These are phyloP conservation scores for Melanargia galathea DNA, from an alignment of 2,888 invertebrate species.

Conservation along the genomic window DNA sequence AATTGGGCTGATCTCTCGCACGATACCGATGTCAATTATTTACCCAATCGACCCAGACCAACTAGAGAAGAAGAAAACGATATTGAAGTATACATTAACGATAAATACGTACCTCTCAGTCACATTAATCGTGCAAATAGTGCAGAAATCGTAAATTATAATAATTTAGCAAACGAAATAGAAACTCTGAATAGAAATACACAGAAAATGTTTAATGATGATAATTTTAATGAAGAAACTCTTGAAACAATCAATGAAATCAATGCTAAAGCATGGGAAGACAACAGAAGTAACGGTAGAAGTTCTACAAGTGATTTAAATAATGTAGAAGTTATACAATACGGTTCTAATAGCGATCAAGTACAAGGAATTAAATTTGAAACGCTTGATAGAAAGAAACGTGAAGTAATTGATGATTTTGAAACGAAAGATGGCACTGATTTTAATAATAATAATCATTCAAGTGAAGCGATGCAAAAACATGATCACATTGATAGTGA, in stretches of 20 bases:
- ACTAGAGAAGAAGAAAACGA: slow-evolving; percentile 55
- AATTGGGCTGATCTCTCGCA: slow-evolving; percentile 64
- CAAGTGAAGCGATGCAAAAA: background rate
- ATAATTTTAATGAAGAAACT: background rate
- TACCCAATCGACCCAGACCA: slow-evolving; percentile 50
- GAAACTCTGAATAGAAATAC: slow-evolving; percentile 5
- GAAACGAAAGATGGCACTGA: background rate
- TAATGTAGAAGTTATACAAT: background rate
- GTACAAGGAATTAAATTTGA: slow-evolving; percentile 20
- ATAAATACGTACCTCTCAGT: slow-evolving; percentile 56
- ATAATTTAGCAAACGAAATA: slow-evolving; percentile 17
- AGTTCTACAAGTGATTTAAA: background rate
- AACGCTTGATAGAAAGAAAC: background rate
- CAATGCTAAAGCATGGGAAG: background rate
- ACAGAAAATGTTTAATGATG: background rate
- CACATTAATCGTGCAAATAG: slow-evolving; percentile 39
- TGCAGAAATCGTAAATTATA: slow-evolving; percentile 12
- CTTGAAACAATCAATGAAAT: background rate
- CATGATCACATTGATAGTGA: background rate
- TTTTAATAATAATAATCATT: background rate
- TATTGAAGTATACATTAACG: slow-evolving; percentile 55
- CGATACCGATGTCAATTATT: slow-evolving; percentile 68
- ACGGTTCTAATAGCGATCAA: slow-evolving; percentile 8
- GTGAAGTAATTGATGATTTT: background rate
- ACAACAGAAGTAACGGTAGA: background rate